Conservation (phyloP, 2,797 vertebrate species). For the Phoxinus dragarum region DNA sequence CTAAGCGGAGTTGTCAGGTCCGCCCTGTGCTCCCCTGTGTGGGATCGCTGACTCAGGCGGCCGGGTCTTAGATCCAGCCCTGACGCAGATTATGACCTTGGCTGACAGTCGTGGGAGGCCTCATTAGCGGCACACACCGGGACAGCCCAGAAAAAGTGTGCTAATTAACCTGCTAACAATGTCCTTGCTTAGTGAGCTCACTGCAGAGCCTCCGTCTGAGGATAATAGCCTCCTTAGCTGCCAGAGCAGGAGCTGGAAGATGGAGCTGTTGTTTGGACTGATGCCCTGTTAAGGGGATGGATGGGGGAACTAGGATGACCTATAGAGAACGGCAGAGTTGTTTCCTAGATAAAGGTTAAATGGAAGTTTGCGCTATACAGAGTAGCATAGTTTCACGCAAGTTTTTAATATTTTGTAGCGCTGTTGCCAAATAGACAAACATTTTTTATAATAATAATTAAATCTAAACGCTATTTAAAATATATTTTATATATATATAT, state of each 20-base stretch:
- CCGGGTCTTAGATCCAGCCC: conserved; percentile 76
- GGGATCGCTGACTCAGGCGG: conserved; percentile 87
- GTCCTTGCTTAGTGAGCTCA: conserved; percentile 81
- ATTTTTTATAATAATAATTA: neutral
- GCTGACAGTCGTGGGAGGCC: conserved; percentile 68
- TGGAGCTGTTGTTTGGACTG: conserved; percentile 76
- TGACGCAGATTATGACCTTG: conserved; percentile 78
- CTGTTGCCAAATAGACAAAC: neutral
- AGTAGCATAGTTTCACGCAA: conserved; percentile 6
- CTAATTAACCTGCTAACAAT: conserved; percentile 83
- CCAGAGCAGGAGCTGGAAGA: conserved; percentile 74
- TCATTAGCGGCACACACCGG: conserved; percentile 77
- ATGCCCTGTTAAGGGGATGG: conserved; percentile 69
- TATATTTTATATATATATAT: no score
- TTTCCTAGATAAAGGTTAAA: conserved; percentile 57
- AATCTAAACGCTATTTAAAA: conserved; percentile 7
- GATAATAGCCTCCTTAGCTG: conserved; percentile 79
- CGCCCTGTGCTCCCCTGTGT: conserved; percentile 66
- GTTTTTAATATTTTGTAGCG: neutral
- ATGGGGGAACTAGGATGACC: conserved; percentile 54
- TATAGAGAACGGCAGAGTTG: conserved; percentile 38
- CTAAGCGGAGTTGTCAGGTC: conserved; percentile 72
- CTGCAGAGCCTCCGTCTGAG: conserved; percentile 68
- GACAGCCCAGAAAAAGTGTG: conserved; percentile 74
- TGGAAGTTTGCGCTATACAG: conserved; percentile 22